Base-by-base conservation (phyloP, 2,113 vertebrate genomes). In the Solea senegalensis region DNA sequence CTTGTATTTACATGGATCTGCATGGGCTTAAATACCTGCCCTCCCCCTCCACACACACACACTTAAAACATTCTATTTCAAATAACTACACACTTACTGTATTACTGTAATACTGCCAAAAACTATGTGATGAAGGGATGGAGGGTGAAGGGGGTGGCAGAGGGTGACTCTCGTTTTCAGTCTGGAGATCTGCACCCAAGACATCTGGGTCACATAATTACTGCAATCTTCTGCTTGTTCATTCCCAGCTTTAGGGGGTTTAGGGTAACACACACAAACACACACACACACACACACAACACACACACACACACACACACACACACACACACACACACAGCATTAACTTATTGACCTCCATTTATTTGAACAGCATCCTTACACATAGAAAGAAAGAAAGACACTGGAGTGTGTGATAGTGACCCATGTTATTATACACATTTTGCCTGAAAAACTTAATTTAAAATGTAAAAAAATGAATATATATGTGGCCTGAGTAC, bases 141-240 rank as follows among this genome's bases (percentile, higher is more conserved):
- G 26, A 7, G 34, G 21, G 58, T 13, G 34, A n/a, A 4, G 1
- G 45, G 39, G 71, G 49, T 14, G 51, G 43, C 15, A 28, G 60
- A 65, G 34, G 57, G 86, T 50, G 85, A 90, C 89, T 92, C 91
- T 90, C 88, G 90, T 92, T 90, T 92, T 92, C 91, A 89, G 84
- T 74, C 84, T 48, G 66, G 69, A 78, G 79, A 89, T 89, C 85
- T 86, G 83, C 81, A 72, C 65, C 75, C 67, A 26, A 78, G 89
- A 88, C 90, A 91, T 90, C 86, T 91, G 88, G 90, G 89, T 92
- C 91, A 92, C 80, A 70, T 88, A 82, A 90, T 90, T 89, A 91
- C 79, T 72, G 79, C 89, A 91, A 90, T 90, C 85, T 89, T 90
- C 84, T 81, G 86, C 88, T 90, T 92, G 89, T 90, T 92, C 90